Base-by-base conservation (phyloP, 1,140 invertebrate species). In the Anastrepha ludens region DNA sequence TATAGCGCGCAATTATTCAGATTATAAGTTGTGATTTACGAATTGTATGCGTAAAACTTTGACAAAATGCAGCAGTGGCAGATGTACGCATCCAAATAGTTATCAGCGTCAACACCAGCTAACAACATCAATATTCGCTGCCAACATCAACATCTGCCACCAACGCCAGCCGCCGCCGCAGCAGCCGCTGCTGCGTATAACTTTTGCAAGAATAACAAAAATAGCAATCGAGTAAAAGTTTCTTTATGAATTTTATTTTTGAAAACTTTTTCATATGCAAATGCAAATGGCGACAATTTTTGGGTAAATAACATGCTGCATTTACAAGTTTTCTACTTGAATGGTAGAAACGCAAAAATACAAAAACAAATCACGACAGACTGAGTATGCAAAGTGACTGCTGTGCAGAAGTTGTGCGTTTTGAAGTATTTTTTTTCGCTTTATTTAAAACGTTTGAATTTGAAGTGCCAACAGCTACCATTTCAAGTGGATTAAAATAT, bases 231-330 rank as follows among this genome's bases (percentile, higher is more conserved):
- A 47, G 67, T 44, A 74, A 74, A 74, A 74, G 67, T 74, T 74
- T 74, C 41, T 74, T 74, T 74, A 41, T 74, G 67, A 74, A 74
- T 74, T 74, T 74, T 74, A 74, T 74, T 74, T 74, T 62, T 15
- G 3, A 5, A 39, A 74, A 74, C 1, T 74, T 74, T 74, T 47
- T 74, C 67, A 74, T 74, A 74, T 74, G 67, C 67, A 74, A 74
- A 74, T 74, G 67, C 67, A 74, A 74, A 15, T 74, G 39, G 41
- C 67, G 67, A 41, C 67, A 74, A 41, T 62, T 74, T 74, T 74
- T 74, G 67, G 41, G 67, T 41, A 74, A 74, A 74, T 74, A 74
- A 74, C 67, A 74, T 74, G 39, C 67, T 74, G 67, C 67, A 74
- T 74, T 74, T 74, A 47, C 67, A 74, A 74, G 44, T 74, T 74